Conservation (phyloP, 2,113 vertebrate species). For the Passer montanus region DNA sequence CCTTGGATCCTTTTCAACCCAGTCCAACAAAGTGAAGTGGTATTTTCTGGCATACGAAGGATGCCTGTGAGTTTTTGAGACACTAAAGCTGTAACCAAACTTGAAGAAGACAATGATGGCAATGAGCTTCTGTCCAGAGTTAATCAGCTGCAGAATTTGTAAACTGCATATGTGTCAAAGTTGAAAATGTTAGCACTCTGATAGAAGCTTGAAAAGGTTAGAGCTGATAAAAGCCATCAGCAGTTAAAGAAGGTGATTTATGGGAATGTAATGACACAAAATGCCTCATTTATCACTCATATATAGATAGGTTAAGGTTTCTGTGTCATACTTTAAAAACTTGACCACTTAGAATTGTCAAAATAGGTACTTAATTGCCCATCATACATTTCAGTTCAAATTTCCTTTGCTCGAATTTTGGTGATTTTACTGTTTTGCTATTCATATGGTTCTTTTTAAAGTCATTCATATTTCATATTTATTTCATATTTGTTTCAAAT, state of each 20-base stretch:
- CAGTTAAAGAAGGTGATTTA: slow-evolving; percentile 95
- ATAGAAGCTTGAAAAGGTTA: slow-evolving; percentile 99
- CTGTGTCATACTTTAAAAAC: slow-evolving; percentile 89
- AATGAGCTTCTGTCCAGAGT: slow-evolving; percentile 82
- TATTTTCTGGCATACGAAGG: slow-evolving; percentile 48
- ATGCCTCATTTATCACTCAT: slow-evolving; percentile 97
- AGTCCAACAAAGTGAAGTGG: neutral
- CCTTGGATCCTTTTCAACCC: neutral
- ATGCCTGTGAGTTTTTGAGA: slow-evolving; percentile 51
- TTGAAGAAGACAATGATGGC: slow-evolving; percentile 76
- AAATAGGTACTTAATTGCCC: slow-evolving; percentile 80
- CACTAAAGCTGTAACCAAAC: slow-evolving; percentile 69
- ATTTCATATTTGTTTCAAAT: slow-evolving; percentile 73
- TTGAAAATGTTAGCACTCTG: slow-evolving; percentile 97
- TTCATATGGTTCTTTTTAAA: slow-evolving; percentile 75
- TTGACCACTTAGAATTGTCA: slow-evolving; percentile 89
- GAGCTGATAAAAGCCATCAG: slow-evolving; percentile 99
- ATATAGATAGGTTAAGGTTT: slow-evolving; percentile 92
- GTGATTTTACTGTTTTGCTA: slow-evolving; percentile 66
- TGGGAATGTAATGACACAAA: slow-evolving; percentile 95
- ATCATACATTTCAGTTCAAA: slow-evolving; percentile 78
- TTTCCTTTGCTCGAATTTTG: slow-evolving; percentile 71
- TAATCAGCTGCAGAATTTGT: slow-evolving; percentile 97
- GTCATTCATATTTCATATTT: slow-evolving; percentile 72
- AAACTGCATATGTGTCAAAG: slow-evolving; percentile 95